Base-by-base conservation (phyloP, 2,888 invertebrate genomes). In the Scaptodrosophila latifasciaeformis region DNA sequence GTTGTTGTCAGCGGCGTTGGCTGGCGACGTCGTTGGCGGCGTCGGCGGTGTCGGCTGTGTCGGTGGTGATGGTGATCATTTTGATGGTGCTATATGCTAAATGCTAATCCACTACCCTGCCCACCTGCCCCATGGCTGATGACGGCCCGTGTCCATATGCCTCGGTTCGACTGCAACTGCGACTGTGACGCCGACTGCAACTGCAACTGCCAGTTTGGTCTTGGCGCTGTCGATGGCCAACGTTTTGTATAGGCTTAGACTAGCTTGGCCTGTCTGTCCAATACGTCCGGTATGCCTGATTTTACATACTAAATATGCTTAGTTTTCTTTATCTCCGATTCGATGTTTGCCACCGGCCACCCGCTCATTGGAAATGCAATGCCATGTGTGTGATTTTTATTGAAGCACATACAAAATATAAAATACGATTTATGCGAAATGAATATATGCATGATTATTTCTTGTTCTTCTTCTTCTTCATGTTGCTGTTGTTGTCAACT, bases 301-400 rank as follows among this genome's bases (percentile, higher is more conserved):
- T 63, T 54, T 63, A 60, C 67, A 55, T 63, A 65, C 62, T 54
- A 65, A 59, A 69, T 67, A 65, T 60, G 65, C 58, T 69, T 65
- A 67, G 72, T 60, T 65, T 49, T 45, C 43, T 64, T 67, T 67
- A 67, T 67, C 65, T 31, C 42, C 15, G 29, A 24, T 29, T 39
- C 24, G 24, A 18, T 24, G 3, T 3, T 24, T 24, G 7, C 7
- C 24, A 24, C 7, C 24, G 24, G 24, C 4, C 3, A 24, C 4
- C 3, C 55, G 64, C 68, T 71, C 71, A 71, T 71, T 72, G 68
- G 48, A 47, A 71, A 72, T 71, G 71, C 74, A 71, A 62, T 59
- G 66, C 70, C 59, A 63, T 72, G 58, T 68, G 70, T 72, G 70
- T 67, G 70, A 63, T 63, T 70, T 69, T 65, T 65, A 70, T 67